These are phyloP conservation scores for Steinernema feltiae DNA, from an alignment of 1,140 invertebrate species.

Conservation along the genomic window DNA sequence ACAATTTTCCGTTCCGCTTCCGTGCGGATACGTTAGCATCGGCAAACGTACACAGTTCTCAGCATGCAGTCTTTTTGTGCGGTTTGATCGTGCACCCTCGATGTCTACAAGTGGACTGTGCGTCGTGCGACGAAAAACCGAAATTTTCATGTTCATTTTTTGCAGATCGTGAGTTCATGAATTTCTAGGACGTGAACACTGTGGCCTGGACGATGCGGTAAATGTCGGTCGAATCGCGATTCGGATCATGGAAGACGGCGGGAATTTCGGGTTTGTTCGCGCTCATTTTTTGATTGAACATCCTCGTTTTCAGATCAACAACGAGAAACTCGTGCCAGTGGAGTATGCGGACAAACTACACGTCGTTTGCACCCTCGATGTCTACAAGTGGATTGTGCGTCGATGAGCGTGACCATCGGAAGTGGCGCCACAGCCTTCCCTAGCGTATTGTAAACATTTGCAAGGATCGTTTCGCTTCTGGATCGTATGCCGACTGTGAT, in stretches of 20 bases:
- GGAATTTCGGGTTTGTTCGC: conserved; percentile 57
- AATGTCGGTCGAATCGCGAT: conserved; percentile 65
- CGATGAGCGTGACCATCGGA: conserved; percentile 14
- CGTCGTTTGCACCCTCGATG: conserved; percentile 4
- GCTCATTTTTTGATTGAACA: neutral
- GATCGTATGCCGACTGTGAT: conserved; percentile 38
- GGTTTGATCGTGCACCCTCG: neutral
- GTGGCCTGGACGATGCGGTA: conserved; percentile 65
- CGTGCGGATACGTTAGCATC: too few relatives aligned
- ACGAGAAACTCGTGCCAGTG: too few relatives aligned
- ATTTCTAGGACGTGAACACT: conserved; percentile 65
- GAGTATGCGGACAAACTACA: too few relatives aligned
- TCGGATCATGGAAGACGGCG: conserved; percentile 62
- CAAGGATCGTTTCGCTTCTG: conserved; percentile 27
- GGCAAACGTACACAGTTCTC: too few relatives aligned
- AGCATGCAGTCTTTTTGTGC: too few relatives aligned
- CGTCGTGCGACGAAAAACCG: too few relatives aligned
- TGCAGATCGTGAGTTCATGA: too few relatives aligned
- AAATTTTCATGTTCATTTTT: too few relatives aligned
- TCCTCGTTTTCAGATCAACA: too few relatives aligned
- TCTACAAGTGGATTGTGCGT: neutral
- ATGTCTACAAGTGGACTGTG: neutral
- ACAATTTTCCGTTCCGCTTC: too few relatives aligned
- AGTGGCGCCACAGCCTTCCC: conserved; percentile 38
- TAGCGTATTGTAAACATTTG: conserved; percentile 34